Evolutionary conservation across 2,113 vertebrate genomes (phyloP).

Genomic region (Pituophis catenifer): DNA sequence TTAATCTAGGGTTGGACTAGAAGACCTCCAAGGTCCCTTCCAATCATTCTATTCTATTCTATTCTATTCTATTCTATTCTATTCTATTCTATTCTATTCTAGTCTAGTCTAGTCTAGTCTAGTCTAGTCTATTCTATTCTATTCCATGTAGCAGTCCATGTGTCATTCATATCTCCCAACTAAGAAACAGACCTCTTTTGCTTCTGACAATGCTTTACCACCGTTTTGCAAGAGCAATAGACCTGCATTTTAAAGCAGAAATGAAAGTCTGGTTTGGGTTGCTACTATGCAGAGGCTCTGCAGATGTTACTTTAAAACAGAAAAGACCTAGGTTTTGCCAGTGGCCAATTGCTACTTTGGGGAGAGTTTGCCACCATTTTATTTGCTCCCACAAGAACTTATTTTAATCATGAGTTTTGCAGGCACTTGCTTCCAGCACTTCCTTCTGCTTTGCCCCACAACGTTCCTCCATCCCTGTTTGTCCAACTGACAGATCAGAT

Average conservation of each 20-base stretch:
- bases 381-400: not conserved
- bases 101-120: too few species aligned
- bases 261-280: not conserved
- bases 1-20: too few species aligned
- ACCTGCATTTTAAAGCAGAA: not conserved
- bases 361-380: not conserved
- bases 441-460: not conserved
- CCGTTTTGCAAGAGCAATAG: not conserved
- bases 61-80: too few species aligned
- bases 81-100: too few species aligned
- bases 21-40: too few species aligned
- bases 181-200: too few species aligned
- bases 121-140: too few species aligned
- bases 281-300: not conserved
- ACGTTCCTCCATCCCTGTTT: not conserved
- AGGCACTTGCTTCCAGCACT: not conserved
- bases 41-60: too few species aligned
- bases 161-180: too few species aligned
- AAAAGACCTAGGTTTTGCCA: not conserved
- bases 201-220: not conserved
- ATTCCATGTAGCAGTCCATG: too few species aligned
- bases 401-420: not conserved
- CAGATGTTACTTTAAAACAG: not conserved
- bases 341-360: not conserved
- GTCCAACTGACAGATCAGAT: not conserved